Percentiles rank a stretch among this genome's conserved stretches.
These are phyloP conservation scores for Antennarius striatus DNA, from an alignment of 2,113 vertebrate species.

Conservation along the genomic window DNA sequence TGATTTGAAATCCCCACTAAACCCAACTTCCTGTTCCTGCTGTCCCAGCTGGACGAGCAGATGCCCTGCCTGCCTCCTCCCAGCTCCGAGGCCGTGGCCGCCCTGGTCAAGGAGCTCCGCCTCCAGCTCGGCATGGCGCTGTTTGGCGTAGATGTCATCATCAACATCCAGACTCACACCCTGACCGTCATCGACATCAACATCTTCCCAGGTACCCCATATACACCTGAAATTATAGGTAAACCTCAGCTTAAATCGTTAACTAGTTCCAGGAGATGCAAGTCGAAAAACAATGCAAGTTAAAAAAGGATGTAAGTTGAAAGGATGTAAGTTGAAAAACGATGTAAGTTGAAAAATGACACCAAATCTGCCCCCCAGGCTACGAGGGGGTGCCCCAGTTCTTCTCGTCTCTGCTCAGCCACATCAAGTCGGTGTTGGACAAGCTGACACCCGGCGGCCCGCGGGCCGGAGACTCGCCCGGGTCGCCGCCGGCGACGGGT, in stretches of 20 bases:
- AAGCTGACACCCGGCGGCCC: constrained; percentile 8
- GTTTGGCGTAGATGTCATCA: constrained; percentile 81
- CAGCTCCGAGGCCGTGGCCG: constrained; percentile 63
- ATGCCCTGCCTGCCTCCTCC: constrained; percentile 64
- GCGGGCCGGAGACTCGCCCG: neutral
- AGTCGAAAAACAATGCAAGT: too few relatives aligned
- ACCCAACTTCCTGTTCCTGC: neutral
- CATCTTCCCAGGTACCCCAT: constrained; percentile 76
- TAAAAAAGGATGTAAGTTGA: too few relatives aligned
- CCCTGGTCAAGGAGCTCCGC: constrained; percentile 72
- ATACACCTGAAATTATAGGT: too few relatives aligned
- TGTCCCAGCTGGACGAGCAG: constrained; percentile 70
- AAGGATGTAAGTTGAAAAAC: too few relatives aligned
- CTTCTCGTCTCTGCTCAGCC: constrained; percentile 75
- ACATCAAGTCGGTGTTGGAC: constrained; percentile 73
- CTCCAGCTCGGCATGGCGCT: constrained; percentile 76
- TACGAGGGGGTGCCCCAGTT: constrained; percentile 82
- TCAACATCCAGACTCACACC: constrained; percentile 72
- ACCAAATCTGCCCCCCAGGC: constrained; percentile 28
- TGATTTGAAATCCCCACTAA: neutral
- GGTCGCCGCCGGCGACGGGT: neutral
- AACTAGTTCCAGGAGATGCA: too few relatives aligned
- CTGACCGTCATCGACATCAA: constrained; percentile 82
- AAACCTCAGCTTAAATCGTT: too few relatives aligned
- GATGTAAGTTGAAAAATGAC: too few relatives aligned